phyloP scores from a whole-genome alignment of 2,888 invertebrate genomes.

The Thumatha senex region DNA sequence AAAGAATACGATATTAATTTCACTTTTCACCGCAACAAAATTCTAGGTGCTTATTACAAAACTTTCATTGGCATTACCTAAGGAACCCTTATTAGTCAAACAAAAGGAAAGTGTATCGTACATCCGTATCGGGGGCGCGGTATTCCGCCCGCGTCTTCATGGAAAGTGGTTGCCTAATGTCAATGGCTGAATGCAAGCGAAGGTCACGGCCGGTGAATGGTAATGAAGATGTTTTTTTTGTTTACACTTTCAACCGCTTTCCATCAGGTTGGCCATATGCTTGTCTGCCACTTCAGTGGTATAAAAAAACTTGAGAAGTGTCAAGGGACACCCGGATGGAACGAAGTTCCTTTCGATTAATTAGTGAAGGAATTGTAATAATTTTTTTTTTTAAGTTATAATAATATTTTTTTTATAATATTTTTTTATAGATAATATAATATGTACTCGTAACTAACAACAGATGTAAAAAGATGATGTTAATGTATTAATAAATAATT shows the following conservation, averaged over 20 bases:
- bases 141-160: conserved; percentile 55
- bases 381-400: too few relatives aligned
- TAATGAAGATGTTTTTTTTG: conserved; percentile 37
- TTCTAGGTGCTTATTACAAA: conserved; percentile 24
- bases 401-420: too few relatives aligned
- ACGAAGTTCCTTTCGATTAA: too few relatives aligned
- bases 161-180: conserved; percentile 57
- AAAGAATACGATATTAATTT: conserved; percentile 14
- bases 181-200: conserved; percentile 32
- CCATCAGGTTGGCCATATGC: too few relatives aligned
- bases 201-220: conserved; percentile 66
- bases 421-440: too few relatives aligned
- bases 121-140: conserved; percentile 42
- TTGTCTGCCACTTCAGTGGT: too few relatives aligned
- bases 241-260: background rate
- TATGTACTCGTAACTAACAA: too few relatives aligned
- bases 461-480: too few relatives aligned
- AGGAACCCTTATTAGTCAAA: conserved; percentile 32
- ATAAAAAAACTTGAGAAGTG: too few relatives aligned
- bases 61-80: conserved; percentile 28
- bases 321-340: too few relatives aligned
- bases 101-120: conserved; percentile 58
- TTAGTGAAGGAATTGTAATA: too few relatives aligned
- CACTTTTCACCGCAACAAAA: conserved; percentile 20
- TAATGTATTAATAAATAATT: too few relatives aligned